Evolutionary conservation across 2,113 vertebrate species (phyloP).

Genomic region (Engystomops pustulosus): DNA sequence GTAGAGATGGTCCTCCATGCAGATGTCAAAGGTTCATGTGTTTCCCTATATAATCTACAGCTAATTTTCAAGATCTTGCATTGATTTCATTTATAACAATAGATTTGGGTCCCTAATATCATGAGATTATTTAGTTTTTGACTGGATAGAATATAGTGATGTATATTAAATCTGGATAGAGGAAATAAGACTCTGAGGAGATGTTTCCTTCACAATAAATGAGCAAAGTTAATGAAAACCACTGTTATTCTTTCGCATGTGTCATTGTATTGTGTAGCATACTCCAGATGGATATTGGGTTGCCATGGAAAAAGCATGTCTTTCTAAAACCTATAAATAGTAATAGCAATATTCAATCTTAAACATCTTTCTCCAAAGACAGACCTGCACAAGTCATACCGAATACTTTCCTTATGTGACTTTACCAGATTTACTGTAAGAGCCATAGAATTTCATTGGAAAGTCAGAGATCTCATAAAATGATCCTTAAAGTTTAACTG

Average conservation of each 20-base stretch:
- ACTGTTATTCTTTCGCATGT: slow-evolving; percentile 35
- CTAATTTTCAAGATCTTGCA: background rate
- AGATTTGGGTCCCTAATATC: background rate
- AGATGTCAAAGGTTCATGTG: no score
- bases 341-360: slow-evolving; percentile 43
- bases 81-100: background rate
- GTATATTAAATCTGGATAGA: slow-evolving; percentile 4
- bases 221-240: slow-evolving; percentile 47
- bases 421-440: slow-evolving; percentile 49
- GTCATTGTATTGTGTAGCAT: slow-evolving; percentile 40
- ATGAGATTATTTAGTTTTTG: slow-evolving; percentile 4
- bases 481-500: slow-evolving; percentile 43
- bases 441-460: slow-evolving; percentile 49
- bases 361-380: slow-evolving; percentile 28
- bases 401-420: slow-evolving; percentile 55
- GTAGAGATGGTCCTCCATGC: no score
- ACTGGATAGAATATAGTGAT: slow-evolving; percentile 9
- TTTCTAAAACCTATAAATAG: slow-evolving; percentile 65
- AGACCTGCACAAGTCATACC: slow-evolving; percentile 14
- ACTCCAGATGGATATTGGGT: slow-evolving; percentile 59
- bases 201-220: slow-evolving; percentile 22
- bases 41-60: no score
- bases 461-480: slow-evolving; percentile 58
- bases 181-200: slow-evolving; percentile 21
- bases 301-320: slow-evolving; percentile 65